Evolutionary conservation across 2,888 invertebrate genomes (phyloP), one percentile per base, ranked within the genome.

Genomic region (Lycia hirtaria): DNA sequence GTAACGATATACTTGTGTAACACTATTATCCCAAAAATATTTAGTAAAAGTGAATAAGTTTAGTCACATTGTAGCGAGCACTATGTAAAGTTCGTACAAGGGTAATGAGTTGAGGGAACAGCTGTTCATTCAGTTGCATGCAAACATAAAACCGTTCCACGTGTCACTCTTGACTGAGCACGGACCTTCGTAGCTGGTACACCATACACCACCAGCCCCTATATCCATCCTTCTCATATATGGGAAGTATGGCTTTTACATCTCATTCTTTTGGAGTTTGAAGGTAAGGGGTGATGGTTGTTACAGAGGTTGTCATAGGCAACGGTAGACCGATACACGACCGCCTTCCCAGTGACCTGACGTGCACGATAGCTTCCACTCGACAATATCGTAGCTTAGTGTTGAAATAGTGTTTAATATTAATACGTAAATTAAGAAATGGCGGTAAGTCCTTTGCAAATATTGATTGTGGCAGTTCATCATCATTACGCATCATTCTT

Each of bases 91-190:
- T 32, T 40, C 15, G 19, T 24, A 40, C 40, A 47, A 48, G 48
- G 62, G 56, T 64, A 68, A 65, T 64, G 60, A 51, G 60, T 56
- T 56, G 17, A 66, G 57, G 60, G 72, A 85, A 80, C 90, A 90
- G 89, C 81, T 90, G 91, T 81, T 78, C 73, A 48, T 52, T 58
- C 52, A 58, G 57, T 58, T 58, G 52, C 57, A 64, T 84, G 76
- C 75, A 62, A 73, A 72, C 69, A 71, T 70, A 75, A 79, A 80
- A 78, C 75, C 71, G 64, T 68, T 67, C 71, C 78, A 78, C 80
- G 78, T 78, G 88, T 89, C 83, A 88, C 89, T 85, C 82, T 83
- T 88, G 81, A 83, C 68, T 86, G 88, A 85, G 76, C 90, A 88
- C 84, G 74, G 77, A 78, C 81, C 79, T 77, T 75, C 78, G 75